A percentile compares a stretch with the other conserved stretches of the same genome.
These are phyloP conservation scores for Cardiocondyla obscurior DNA, from an alignment of 1,140 invertebrate species.

Conservation along the genomic window DNA sequence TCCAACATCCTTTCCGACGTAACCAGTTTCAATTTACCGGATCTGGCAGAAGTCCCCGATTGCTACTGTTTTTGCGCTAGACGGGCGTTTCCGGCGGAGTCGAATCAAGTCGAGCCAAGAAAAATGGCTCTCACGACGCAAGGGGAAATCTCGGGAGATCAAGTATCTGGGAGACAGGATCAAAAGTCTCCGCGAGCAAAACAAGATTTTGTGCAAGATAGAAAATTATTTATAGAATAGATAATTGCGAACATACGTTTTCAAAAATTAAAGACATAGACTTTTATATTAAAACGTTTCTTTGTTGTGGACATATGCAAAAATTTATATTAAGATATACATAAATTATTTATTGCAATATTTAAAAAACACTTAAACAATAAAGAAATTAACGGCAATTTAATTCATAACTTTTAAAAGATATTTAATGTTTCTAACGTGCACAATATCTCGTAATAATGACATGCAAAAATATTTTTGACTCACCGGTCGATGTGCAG, in stretches of 20 bases:
- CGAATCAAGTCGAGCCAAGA: constrained; percentile 62
- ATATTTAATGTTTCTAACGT: too few relatives aligned
- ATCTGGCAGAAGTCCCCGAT: constrained; percentile 60
- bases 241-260: neutral
- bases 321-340: neutral
- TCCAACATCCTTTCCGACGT: constrained; percentile 27
- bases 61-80: constrained; percentile 56
- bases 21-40: constrained; percentile 71
- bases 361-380: neutral
- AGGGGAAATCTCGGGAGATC: constrained; percentile 14
- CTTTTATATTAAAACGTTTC: neutral
- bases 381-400: neutral
- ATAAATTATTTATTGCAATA: neutral
- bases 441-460: too few relatives aligned
- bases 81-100: constrained; percentile 60
- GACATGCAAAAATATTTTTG: too few relatives aligned
- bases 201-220: constrained; percentile 16
- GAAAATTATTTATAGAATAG: neutral
- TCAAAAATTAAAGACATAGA: neutral
- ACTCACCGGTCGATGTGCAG: too few relatives aligned
- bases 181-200: neutral
- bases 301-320: neutral
- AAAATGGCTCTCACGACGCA: constrained; percentile 59
- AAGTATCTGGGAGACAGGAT: constrained; percentile 13
- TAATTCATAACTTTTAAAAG: too few relatives aligned